These are phyloP conservation scores for Cebuella pygmaea DNA, from an alignment of 2,797 vertebrate species.

Conservation along the genomic window DNA sequence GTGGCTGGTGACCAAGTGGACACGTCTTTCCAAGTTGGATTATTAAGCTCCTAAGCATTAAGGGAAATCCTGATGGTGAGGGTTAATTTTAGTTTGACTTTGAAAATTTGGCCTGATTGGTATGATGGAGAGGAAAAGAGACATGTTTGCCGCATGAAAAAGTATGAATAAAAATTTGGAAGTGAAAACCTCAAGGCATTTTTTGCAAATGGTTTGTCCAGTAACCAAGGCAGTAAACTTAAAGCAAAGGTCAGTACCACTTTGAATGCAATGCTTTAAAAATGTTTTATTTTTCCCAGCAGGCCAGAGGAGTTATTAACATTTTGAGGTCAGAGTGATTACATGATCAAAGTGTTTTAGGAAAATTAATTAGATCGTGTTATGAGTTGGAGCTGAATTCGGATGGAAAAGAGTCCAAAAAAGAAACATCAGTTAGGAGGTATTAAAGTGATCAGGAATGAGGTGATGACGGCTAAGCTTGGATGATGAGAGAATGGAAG, in stretches of 20 bases:
- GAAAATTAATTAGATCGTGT: constrained; percentile 56
- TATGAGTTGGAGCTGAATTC: constrained; percentile 22
- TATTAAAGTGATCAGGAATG: constrained; percentile 11
- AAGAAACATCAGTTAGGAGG: not conserved
- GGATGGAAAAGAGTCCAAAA: constrained; percentile 14
- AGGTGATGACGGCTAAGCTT: not conserved
- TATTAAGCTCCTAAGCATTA: not conserved
- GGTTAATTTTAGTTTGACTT: not conserved
- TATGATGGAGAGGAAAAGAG: not conserved
- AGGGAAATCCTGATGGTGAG: not conserved
- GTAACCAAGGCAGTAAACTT: not conserved
- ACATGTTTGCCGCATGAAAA: not conserved
- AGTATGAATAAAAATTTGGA: not conserved
- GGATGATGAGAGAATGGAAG: not conserved
- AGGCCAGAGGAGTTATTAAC: not conserved
- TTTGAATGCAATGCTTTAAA: not conserved
- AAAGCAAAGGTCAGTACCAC: not conserved
- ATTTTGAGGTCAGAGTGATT: constrained; percentile 33
- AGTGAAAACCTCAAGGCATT: not conserved
- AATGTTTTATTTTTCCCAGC: constrained; percentile 28
- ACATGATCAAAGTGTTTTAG: constrained; percentile 45
- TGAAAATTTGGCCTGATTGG: not conserved
- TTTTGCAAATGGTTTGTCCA: not conserved
- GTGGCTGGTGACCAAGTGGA: not conserved
- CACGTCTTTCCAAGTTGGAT: not conserved